phyloP scores from a whole-genome alignment of 2,113 vertebrate genomes.

The Nestor notabilis region DNA sequence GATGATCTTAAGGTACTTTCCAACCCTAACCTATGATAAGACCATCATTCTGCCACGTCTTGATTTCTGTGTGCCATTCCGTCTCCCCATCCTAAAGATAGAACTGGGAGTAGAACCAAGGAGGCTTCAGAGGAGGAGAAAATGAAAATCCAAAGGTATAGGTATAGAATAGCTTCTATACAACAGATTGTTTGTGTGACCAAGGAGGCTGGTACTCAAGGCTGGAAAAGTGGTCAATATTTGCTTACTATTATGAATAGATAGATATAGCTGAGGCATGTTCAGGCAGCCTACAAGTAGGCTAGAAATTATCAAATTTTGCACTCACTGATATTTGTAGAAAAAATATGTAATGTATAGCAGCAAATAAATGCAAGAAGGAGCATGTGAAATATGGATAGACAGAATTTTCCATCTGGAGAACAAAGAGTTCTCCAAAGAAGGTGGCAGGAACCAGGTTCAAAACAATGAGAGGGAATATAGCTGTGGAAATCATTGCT shows the following conservation, averaged over 20 bases:
- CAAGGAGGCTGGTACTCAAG: background rate
- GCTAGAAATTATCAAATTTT: background rate
- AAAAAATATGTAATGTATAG: background rate
- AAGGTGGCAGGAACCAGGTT: background rate
- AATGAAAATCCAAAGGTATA: background rate
- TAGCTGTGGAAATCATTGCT: background rate
- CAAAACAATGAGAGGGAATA: background rate
- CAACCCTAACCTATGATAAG: no score
- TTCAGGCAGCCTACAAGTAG: background rate
- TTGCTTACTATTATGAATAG: background rate
- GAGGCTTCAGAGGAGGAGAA: background rate
- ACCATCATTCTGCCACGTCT: background rate
- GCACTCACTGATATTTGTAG: background rate
- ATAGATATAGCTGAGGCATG: background rate
- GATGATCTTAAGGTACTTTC: no score
- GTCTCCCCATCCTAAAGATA: background rate
- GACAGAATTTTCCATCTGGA: background rate
- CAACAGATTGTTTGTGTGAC: background rate
- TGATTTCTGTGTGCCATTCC: accelerated
- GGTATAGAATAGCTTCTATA: background rate
- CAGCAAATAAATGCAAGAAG: background rate
- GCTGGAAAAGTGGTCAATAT: background rate
- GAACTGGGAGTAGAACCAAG: background rate
- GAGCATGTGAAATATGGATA: background rate
- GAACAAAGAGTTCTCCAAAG: background rate